Evolutionary conservation across 1,140 invertebrate genomes (phyloP), one percentile per base, ranked within the genome.

Genomic region (Hylyphantes graminicola): DNA sequence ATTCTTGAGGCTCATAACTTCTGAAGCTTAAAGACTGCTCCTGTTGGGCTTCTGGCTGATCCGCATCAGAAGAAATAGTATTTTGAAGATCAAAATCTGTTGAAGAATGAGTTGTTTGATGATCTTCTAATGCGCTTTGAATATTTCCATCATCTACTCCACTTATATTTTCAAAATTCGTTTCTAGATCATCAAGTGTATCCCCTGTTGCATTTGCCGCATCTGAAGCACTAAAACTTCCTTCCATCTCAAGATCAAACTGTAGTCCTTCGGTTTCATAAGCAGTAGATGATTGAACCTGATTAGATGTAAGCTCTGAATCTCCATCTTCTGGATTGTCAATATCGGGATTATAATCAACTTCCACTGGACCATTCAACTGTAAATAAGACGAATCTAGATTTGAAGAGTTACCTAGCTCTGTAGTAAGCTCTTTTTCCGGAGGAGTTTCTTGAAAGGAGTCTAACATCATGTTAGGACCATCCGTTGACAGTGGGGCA

Each of bases 341-440:
- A 87, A 89, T 90, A 87, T 91, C 90, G 74, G 90, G 89, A 85
- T 89, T 89, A 86, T 91, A 91, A 65, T 92, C 92, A 15, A 91
- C 90, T 88, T 93, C 92, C 21, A 92, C 91, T 54, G 92, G 92
- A 9, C 91, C 92, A 88, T 93, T 92, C 77, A 85, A 53, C 63
- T 86, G 86, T 19, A 70, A 51, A 59, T 80, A 86, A 5, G 73
- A 57, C 7, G 70, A 17, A 19, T 57, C 74, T 61, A 19, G 19
- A 55, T 83, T 50, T 15, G 65, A 48, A 21, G 65, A 50, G 68
- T 50, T 15, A 10, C 54, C 54, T 57, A 73, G 76, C 67, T 85
- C 75, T 21, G 75, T 10, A 50, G 70, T 85, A 75, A 77, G 65
- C 68, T 70, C 74, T 68, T 76, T 70, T 59, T 77, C 82, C 11